A percentile compares a stretch with the other conserved stretches of the same genome.
phyloP scores from a whole-genome alignment of 1,140 invertebrate species.

The Drosophila navojoa region DNA sequence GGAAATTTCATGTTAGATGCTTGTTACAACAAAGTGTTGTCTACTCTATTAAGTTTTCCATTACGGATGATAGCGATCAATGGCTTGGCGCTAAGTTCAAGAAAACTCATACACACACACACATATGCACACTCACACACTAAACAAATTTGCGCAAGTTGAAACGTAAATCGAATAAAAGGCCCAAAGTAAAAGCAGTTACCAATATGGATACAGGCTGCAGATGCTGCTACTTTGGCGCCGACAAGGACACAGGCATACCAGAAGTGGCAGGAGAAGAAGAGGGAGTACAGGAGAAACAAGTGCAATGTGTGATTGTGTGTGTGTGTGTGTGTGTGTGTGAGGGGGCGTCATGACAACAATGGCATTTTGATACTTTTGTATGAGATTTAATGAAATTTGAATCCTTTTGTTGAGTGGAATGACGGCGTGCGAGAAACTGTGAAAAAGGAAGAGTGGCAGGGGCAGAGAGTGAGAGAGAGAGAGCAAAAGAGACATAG shows the following conservation, averaged over 20 bases:
- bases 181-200: conserved; percentile 77
- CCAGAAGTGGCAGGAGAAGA: not conserved
- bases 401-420: conserved; percentile 80
- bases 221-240: conserved; percentile 41
- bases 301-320: conserved; percentile 37
- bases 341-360: conserved; percentile 62
- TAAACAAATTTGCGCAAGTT: conserved; percentile 61
- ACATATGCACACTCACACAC: conserved; percentile 22
- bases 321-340: conserved; percentile 28
- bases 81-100: conserved; percentile 26
- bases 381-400: conserved; percentile 83
- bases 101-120: conserved; percentile 28
- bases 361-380: conserved; percentile 83
- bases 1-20: conserved; percentile 27
- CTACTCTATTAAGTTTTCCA: conserved; percentile 76
- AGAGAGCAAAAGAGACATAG: not conserved
- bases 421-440: conserved; percentile 39
- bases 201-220: conserved; percentile 59
- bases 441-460: not conserved
- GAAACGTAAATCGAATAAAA: conserved; percentile 82
- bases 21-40: conserved; percentile 38
- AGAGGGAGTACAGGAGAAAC: too few relatives aligned
- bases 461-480: not conserved
- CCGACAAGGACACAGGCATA: conserved; percentile 10
- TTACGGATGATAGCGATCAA: conserved; percentile 70